Base-by-base conservation (phyloP, 2,113 vertebrate species). In the Varanus salvator region DNA sequence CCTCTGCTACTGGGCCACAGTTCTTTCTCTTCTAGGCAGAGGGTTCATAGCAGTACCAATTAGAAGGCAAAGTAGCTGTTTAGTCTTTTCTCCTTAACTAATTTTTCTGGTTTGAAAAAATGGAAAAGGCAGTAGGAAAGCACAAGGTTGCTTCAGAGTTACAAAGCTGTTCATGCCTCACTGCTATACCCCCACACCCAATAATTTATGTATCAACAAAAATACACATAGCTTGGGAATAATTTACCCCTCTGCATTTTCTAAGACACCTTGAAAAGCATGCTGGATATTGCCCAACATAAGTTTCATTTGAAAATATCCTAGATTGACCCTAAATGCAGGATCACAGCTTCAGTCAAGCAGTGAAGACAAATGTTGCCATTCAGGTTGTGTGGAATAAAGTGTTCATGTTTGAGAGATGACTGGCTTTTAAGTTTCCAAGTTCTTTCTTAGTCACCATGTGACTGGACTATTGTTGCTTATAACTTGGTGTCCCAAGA, bases 391-490 rank as follows among this genome's bases (percentile, higher is more conserved):
- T 69, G 44, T 27, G 31, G 72, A 89, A 84, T 81, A 52, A 52
- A 60, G 44, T 54, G 27, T 84, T 54, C 17, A 34, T 52, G 71
- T 64, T 71, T 82, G n/a, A 76, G 77, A 54, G 23, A 81, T 81
- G 68, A 77, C 38, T 50, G n/a, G 44, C 74, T 85, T 68, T 29
- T 57, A 85, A 89, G 31, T 89, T 85, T 89, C 82, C 82, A 71
- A 48, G n/a, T 34, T 68, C 57, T 29, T 7, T 34, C 71, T 89
- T 76, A 89, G 80, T 78, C 82, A 89, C 31, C 6, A 19, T 34
- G 88, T 85, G 88, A 89, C 60, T 85, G 29, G 4, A 15, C 60
- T 57, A 2, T 77, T 69, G 71, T 85, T 84, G 72, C 60, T 89
- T 85, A 60, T 38, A 82, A 31, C 34, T 38, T 72, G 60, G 17